Conservation (phyloP, 1,140 invertebrate species). For the Periplaneta americana region DNA sequence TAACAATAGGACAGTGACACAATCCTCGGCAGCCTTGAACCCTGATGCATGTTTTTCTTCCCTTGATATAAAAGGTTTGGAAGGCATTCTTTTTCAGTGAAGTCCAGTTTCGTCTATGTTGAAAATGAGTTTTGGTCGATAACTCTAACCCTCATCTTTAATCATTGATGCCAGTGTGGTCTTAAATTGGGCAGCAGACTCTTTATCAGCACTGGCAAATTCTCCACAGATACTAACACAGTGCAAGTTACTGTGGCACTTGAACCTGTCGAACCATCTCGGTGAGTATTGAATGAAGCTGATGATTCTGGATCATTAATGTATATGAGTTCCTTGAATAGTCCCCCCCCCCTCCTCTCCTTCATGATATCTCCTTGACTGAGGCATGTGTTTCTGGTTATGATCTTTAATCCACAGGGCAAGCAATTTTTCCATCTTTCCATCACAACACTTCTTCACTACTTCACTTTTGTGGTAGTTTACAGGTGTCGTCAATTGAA, state of each 20-base stretch:
- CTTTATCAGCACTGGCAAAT: conserved; percentile 24
- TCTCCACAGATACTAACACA: conserved; percentile 23
- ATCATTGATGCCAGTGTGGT: conserved; percentile 33
- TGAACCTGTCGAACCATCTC: conserved; percentile 23
- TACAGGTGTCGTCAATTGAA: too few relatives aligned
- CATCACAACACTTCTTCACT: too few relatives aligned
- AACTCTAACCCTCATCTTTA: conserved; percentile 32
- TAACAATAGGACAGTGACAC: conserved; percentile 36
- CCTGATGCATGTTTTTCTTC: conserved; percentile 25
- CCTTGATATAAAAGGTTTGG: conserved; percentile 32
- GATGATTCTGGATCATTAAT: neutral
- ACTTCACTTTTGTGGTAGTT: too few relatives aligned
- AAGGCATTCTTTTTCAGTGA: conserved; percentile 43
- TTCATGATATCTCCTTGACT: neutral
- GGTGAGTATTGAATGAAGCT: conserved; percentile 17
- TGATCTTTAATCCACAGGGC: neutral
- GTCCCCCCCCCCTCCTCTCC: neutral
- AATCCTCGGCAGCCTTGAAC: conserved; percentile 40
- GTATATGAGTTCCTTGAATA: neutral
- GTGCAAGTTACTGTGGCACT: too few relatives aligned
- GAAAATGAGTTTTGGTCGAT: conserved; percentile 35
- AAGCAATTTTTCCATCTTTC: neutral
- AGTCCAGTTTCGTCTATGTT: conserved; percentile 38
- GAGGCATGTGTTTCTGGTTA: neutral
- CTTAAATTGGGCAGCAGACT: conserved; percentile 30